Evolutionary conservation across 1,140 invertebrate species (phyloP).

Genomic region (Oncopodura yosiiana): DNA sequence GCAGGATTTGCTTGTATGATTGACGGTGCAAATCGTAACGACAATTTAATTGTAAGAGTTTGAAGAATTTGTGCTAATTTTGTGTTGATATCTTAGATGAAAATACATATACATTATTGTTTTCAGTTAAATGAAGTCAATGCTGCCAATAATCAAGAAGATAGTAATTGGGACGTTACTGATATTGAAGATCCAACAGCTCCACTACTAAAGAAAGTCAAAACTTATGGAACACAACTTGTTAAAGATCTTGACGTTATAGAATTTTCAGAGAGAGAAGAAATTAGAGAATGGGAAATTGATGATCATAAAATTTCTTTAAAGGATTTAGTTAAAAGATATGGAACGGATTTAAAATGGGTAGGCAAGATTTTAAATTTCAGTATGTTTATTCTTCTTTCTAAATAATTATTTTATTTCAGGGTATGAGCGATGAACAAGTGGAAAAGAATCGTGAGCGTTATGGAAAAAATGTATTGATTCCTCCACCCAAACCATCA

Average conservation of each 20-base stretch:
- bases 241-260: constrained; percentile 4
- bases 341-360: constrained; percentile 3
- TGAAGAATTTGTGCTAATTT: too few relatives aligned
- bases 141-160: background rate
- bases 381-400: background rate
- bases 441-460: constrained; percentile 19
- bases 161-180: background rate
- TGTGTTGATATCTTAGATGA: too few relatives aligned
- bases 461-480: constrained; percentile 18
- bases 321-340: constrained; percentile 8
- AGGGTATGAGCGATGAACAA: constrained; percentile 23
- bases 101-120: too few relatives aligned
- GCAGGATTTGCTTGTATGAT: too few relatives aligned
- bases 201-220: background rate
- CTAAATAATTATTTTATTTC: background rate
- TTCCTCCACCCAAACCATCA: constrained; percentile 18
- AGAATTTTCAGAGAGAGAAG: constrained; percentile 4
- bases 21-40: too few relatives aligned
- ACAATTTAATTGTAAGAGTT: too few relatives aligned
- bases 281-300: constrained; percentile 6
- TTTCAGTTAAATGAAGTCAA: too few relatives aligned
- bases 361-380: background rate
- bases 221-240: constrained; percentile 6
- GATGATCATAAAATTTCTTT: constrained; percentile 22
- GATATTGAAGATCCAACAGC: constrained; percentile 4